Percentiles rank a stretch among this genome's conserved stretches.
phyloP scores from a whole-genome alignment of 2,797 vertebrate genomes.

The Schizopygopsis pylzovi region DNA sequence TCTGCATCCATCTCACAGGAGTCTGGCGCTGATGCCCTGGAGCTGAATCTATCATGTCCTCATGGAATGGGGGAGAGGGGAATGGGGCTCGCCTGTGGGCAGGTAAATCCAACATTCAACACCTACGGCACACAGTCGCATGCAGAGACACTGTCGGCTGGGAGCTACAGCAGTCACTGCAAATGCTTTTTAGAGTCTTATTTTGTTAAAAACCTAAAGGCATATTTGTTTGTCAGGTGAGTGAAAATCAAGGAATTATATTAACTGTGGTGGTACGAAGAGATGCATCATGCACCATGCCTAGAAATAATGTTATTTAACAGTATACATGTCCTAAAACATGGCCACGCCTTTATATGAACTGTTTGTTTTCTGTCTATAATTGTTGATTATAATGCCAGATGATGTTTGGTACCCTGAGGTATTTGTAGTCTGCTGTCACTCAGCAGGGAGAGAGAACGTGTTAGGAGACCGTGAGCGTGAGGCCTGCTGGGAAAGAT shows the following conservation, averaged over 20 bases:
- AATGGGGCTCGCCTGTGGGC: slow-evolving; percentile 89
- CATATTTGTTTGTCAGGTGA: background rate
- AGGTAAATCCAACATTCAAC: slow-evolving; percentile 74
- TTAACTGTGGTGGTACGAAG: background rate
- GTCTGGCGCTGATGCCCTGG: slow-evolving; percentile 83
- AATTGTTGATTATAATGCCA: slow-evolving; percentile 38
- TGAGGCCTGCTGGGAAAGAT: slow-evolving; percentile 29
- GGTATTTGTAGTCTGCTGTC: slow-evolving; percentile 33
- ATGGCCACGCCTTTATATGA: background rate
- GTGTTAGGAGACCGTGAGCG: slow-evolving; percentile 30
- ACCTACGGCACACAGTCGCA: slow-evolving; percentile 44
- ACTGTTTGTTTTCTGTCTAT: slow-evolving; percentile 10
- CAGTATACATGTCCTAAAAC: background rate
- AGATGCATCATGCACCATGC: background rate
- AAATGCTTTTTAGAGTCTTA: background rate
- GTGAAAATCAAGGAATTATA: background rate
- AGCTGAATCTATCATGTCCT: slow-evolving; percentile 85
- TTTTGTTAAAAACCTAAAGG: background rate
- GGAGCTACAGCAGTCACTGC: background rate
- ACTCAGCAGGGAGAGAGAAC: slow-evolving; percentile 31
- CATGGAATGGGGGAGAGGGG: slow-evolving; percentile 90
- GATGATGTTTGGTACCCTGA: slow-evolving; percentile 45
- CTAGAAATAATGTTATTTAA: background rate
- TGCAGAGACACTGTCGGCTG: slow-evolving; percentile 4
- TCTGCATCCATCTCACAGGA: slow-evolving; percentile 68